phyloP scores from a whole-genome alignment of 2,113 vertebrate genomes.

The Bufo gargarizans region DNA sequence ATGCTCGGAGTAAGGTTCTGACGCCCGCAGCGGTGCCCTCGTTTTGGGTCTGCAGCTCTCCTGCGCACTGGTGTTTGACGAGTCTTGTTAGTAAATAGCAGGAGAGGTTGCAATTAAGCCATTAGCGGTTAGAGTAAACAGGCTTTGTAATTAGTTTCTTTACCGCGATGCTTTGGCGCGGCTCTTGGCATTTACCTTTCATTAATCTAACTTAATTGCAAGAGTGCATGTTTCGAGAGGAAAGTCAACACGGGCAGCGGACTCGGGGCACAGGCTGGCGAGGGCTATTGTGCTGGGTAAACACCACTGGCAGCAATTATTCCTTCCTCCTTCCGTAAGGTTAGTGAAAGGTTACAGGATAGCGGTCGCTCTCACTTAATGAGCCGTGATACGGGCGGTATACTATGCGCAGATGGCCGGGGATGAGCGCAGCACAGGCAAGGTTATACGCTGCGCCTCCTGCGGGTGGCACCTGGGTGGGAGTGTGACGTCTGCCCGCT shows the following conservation, averaged over 20 bases:
- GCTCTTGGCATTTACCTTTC: slow-evolving; percentile 81
- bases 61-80: slow-evolving; percentile 72
- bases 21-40: background rate
- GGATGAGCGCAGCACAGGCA: background rate
- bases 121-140: slow-evolving; percentile 77
- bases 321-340: slow-evolving; percentile 8
- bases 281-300: slow-evolving; percentile 37
- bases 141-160: slow-evolving; percentile 76
- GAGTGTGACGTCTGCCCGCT: background rate
- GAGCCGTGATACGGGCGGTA: background rate
- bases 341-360: slow-evolving; percentile 38
- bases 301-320: slow-evolving; percentile 48
- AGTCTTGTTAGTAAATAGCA: slow-evolving; percentile 83
- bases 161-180: slow-evolving; percentile 66
- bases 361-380: slow-evolving; percentile 22
- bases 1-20: background rate
- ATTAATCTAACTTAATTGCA: slow-evolving; percentile 81
- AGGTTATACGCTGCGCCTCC: background rate
- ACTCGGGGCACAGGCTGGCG: background rate
- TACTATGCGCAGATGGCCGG: background rate
- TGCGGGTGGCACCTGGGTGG: background rate
- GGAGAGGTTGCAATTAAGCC: slow-evolving; percentile 80
- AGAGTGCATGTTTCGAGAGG: slow-evolving; percentile 65
- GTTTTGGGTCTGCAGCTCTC: background rate
- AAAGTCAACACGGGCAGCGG: slow-evolving; percentile 64